These are phyloP conservation scores for Cryptus armator DNA, from an alignment of 2,888 invertebrate species.

Conservation along the genomic window DNA sequence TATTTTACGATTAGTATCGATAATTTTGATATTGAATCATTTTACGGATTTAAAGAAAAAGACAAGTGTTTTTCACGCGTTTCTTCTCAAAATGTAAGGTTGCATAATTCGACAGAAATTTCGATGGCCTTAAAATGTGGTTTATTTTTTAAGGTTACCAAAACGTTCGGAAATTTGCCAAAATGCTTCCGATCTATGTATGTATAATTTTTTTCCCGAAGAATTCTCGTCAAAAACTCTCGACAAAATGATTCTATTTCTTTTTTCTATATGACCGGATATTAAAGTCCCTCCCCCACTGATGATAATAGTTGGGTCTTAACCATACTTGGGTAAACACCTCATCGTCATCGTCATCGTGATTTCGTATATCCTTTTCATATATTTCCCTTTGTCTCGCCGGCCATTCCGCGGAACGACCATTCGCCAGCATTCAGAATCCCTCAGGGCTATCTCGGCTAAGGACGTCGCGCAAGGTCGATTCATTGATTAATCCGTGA, in stretches of 20 bases:
- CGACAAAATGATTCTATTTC: too few relatives aligned
- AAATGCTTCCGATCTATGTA: too few relatives aligned
- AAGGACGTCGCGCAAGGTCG: conserved; percentile 69
- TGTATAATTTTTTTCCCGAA: too few relatives aligned
- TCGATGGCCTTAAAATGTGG: too few relatives aligned
- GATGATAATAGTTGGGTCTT: background rate
- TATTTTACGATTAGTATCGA: background rate
- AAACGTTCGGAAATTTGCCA: too few relatives aligned
- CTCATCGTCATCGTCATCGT: background rate
- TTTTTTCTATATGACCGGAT: background rate
- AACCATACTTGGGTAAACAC: background rate
- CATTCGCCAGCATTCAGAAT: conserved; percentile 2
- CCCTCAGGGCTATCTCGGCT: conserved; percentile 62
- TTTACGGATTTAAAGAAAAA: too few relatives aligned
- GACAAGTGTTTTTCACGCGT: too few relatives aligned
- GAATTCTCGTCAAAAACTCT: too few relatives aligned
- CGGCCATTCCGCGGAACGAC: background rate
- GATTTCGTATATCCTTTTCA: conserved; percentile 20
- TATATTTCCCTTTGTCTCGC: conserved; percentile 5
- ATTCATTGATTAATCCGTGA: conserved; percentile 72
- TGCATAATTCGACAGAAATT: too few relatives aligned
- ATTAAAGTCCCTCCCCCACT: background rate
- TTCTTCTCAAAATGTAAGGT: too few relatives aligned
- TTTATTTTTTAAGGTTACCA: too few relatives aligned
- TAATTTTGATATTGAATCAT: too few relatives aligned